Evolutionary conservation across 2,888 invertebrate species (phyloP), one percentile per base, ranked within the genome.

Genomic region (Augiades crinisus): DNA sequence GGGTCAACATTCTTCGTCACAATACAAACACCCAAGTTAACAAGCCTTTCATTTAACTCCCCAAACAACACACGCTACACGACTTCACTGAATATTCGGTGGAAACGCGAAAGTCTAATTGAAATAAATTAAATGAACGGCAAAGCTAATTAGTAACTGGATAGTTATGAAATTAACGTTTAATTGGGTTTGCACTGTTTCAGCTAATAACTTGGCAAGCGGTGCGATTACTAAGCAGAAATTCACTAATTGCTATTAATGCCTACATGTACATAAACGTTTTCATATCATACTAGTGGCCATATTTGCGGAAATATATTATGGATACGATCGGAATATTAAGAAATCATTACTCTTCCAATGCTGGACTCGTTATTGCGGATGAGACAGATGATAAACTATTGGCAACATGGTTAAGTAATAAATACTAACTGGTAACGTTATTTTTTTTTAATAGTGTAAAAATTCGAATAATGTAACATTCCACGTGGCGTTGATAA

Each of bases 101-200:
- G n/a, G 33, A 24, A 43, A 43, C 41, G n/a, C n/a, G n/a, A 33
- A 45, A 47, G 27, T 27, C 27, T 31, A 33, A 52, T 45, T 45
- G 27, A 45, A 45, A 31, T 52, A 45, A 52, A 52, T 45, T 21
- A 38, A 52, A 45, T 45, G 41, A 30, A 36, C 49, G 37, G 31
- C 22, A 13, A 45, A 45, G 24, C 24, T 52, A 52, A 52, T 52
- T 45, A 38, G 51, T 52, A 45, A 52, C 45, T 45, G 45, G 51
- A 52, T 45, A 52, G 45, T 52, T 45, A 44, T 51, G 43, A 30
- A 51, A 44, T 43, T 38, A 52, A 38, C 33, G 51, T 45, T 44
- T 38, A 45, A 45, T 38, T 52, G 45, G 38, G 45, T 33, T 52
- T 31, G 37, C 37, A 38, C 30, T 36, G 44, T 51, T 51, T 44